Evolutionary conservation across 1,140 invertebrate genomes (phyloP).

Genomic region (Anastrepha obliqua): DNA sequence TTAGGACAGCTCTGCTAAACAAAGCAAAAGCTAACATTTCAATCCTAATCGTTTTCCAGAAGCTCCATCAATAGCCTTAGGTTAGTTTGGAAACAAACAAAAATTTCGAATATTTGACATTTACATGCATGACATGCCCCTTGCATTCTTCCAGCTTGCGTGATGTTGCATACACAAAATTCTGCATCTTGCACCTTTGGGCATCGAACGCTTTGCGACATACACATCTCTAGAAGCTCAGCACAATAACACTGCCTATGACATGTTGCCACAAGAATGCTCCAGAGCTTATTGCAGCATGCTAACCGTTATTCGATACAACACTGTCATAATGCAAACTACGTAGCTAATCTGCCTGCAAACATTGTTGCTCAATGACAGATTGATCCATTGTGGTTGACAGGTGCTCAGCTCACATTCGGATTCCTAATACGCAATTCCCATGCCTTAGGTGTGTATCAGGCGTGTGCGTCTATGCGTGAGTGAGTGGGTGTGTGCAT

Average conservation of each 20-base stretch:
- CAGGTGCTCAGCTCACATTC: not conserved
- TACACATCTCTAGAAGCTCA: no score
- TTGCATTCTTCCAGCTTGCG: no score
- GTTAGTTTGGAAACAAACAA: no score
- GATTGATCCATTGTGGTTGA: slow-evolving; percentile 29
- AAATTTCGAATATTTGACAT: no score
- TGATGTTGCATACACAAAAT: no score
- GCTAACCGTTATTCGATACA: slow-evolving; percentile 22
- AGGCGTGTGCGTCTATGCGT: not conserved
- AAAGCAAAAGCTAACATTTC: no score
- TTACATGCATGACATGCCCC: no score
- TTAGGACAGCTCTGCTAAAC: no score
- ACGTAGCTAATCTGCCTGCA: slow-evolving; percentile 36
- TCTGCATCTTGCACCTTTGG: no score
- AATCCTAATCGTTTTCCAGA: no score
- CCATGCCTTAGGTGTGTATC: not conserved
- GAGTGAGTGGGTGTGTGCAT: not conserved
- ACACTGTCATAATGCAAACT: slow-evolving; percentile 17
- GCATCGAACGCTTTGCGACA: no score
- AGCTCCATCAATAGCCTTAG: no score
- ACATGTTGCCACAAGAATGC: slow-evolving; percentile 6
- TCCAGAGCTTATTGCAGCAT: not conserved
- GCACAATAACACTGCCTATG: not conserved
- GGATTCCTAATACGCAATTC: not conserved
- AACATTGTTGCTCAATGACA: slow-evolving; percentile 33